Percentiles rank a stretch among this genome's conserved stretches.
Evolutionary conservation across 2,113 vertebrate species (phyloP).

Genomic region (Hippocampus abdominalis): DNA sequence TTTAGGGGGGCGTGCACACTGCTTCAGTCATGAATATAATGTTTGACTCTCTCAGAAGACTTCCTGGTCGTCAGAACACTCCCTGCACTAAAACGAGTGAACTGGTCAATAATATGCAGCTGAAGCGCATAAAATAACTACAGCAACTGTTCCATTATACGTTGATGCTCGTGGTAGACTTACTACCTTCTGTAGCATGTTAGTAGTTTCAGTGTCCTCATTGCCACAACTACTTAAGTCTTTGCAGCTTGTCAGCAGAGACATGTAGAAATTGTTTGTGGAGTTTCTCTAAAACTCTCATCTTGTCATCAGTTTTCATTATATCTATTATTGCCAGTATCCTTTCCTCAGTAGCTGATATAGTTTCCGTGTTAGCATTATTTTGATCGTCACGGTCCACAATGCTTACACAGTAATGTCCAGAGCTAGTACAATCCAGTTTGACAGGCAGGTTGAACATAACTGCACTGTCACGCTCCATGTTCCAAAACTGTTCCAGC

Average conservation of each 20-base stretch:
- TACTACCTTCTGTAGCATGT: conserved; percentile 5
- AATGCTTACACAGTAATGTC: neutral
- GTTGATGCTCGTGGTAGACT: conserved; percentile 7
- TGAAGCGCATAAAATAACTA: conserved; percentile 30
- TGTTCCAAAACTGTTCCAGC: neutral
- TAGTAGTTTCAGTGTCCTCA: neutral
- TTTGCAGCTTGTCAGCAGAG: conserved; percentile 6
- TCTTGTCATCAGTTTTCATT: neutral
- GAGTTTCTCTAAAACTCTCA: neutral
- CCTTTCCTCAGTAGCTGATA: neutral
- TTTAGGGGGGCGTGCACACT: conserved; percentile 5
- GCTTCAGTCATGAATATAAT: conserved; percentile 22
- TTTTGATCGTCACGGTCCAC: neutral
- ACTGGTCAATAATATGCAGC: conserved; percentile 27
- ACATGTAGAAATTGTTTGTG: conserved; percentile 22
- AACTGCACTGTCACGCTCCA: neutral
- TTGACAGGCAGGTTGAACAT: conserved; percentile 3
- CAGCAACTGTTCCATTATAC: conserved; percentile 34
- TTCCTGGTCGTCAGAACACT: conserved; percentile 18
- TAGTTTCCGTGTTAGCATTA: neutral
- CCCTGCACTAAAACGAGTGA: conserved; percentile 26
- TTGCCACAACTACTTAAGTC: conserved; percentile 8
- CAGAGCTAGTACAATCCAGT: neutral
- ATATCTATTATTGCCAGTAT: conserved; percentile 1
- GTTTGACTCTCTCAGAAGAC: conserved; percentile 16